Evolutionary conservation across 1,140 invertebrate genomes (phyloP), one percentile per base, ranked within the genome.

Genomic region (Papilio polytes): DNA sequence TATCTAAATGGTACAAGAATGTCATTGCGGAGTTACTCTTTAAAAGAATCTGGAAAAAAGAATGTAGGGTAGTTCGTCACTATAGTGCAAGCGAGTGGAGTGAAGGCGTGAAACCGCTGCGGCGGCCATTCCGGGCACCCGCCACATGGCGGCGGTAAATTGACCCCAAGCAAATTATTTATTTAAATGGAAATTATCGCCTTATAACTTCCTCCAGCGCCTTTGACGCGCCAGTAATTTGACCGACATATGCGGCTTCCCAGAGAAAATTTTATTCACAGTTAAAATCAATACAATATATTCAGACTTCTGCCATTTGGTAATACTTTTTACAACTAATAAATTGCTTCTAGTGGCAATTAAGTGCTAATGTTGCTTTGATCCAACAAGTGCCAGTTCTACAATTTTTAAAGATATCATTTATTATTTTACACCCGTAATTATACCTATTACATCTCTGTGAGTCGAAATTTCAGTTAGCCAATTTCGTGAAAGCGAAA

Each of bases 131-230:
- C 83, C 87, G 87, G 84, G 85, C 86, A 74, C 85, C 90, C 89
- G 92, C 90, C 91, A 93, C 92, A 93, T 92, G 91, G 89, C 87
- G 81, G 74, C 18, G 86, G 85, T 88, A 89, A 91, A 92, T 91
- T 90, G 89, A 88, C 85, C 87, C 88, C 85, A 90, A 88, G 88
- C 90, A 89, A 93, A 36, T 94, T 93, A 94, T 94, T 94, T 93
- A 94, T 94, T 94, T 93, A 93, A 93, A 94, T 90, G 93, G 87
- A 92, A 94, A 93, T 93, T 92, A 91, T 90, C 88, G 89, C 82
- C 86, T 88, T 89, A 85, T 86, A 88, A 90, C 88, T 82, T 84
- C 81, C 85, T 82, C 85, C 89, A 83, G 80, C 83, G 80, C 85
- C 84, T 88, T 88, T 87, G 87, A 88, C 86, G 86, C 88, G 87